Percentiles rank a stretch among this genome's conserved stretches.
These are phyloP conservation scores for Sorex maritimensis DNA, from an alignment of 2,797 vertebrate genomes.

Conservation along the genomic window DNA sequence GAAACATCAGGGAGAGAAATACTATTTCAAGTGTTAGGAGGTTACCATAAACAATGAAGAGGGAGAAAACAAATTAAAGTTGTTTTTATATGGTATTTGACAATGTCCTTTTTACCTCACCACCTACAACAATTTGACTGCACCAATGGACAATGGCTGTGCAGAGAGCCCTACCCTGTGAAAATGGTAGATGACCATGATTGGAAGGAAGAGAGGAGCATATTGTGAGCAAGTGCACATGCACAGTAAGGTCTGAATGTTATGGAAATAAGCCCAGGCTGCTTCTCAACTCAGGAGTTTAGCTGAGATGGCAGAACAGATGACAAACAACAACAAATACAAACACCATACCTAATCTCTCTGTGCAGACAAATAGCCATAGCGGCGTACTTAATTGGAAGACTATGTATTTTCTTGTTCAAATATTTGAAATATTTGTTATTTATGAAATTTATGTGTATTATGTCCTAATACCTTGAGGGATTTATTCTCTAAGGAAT, in stretches of 20 bases:
- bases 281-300: slow-evolving; percentile 77
- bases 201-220: slow-evolving; percentile 78
- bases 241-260: slow-evolving; percentile 76
- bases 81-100: slow-evolving; percentile 61
- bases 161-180: slow-evolving; percentile 21
- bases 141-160: neutral
- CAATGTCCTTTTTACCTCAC: slow-evolving; percentile 41
- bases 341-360: slow-evolving; percentile 69
- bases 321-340: slow-evolving; percentile 77
- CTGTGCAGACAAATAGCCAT: slow-evolving; percentile 46
- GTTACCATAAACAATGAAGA: slow-evolving; percentile 82
- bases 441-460: slow-evolving; percentile 77
- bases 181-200: slow-evolving; percentile 71
- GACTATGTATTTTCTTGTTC: slow-evolving; percentile 75
- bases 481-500: slow-evolving; percentile 72
- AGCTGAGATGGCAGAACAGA: slow-evolving; percentile 81
- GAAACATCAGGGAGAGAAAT: slow-evolving; percentile 83
- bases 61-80: slow-evolving; percentile 78
- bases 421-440: slow-evolving; percentile 81
- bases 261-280: slow-evolving; percentile 82
- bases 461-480: slow-evolving; percentile 71
- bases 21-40: slow-evolving; percentile 84
- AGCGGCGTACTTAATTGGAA: slow-evolving; percentile 39
- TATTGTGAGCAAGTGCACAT: slow-evolving; percentile 79
- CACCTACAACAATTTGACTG: neutral